Evolutionary conservation across 2,888 invertebrate genomes (phyloP), one percentile per base, ranked within the genome.

Genomic region (Sarcophaga variegata): DNA sequence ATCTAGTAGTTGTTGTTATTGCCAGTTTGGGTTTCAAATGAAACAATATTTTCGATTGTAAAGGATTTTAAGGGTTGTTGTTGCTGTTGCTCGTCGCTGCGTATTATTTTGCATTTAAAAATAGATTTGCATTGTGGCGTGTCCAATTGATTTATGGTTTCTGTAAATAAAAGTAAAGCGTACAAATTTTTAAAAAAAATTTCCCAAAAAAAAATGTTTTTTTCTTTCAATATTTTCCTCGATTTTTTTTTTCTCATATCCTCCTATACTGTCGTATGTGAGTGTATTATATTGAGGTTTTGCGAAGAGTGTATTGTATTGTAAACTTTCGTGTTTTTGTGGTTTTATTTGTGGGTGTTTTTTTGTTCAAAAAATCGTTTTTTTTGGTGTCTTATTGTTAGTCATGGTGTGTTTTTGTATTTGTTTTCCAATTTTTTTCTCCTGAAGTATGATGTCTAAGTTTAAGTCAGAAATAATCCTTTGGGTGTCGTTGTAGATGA

Each of bases 61-160:
- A 79, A 78, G 72, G 83, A 81, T 69, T 63, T 71, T 78, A 62
- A 81, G 81, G 81, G 84, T 80, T 80, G 84, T 11, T 81, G 85
- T 69, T 78, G 70, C 37, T 64, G 67, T 75, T 69, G 22, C 49
- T 49, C 25, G 49, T 49, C 70, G 70, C 54, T 59, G 78, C 90
- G 89, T 92, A 93, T 93, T 93, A 93, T 92, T 92, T 92, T 90
- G 93, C 92, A 92, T 92, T 93, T 93, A 93, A 93, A 93, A 92
- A 92, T 92, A 92, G 93, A 93, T 93, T 93, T 93, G 91, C 91
- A 91, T 92, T 91, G 89, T 88, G 91, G 92, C 92, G 92, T 92
- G 92, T 91, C 92, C 91, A 92, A 92, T 93, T 93, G 93, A 93
- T 93, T 93, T 93, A 93, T 93, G 93, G 90, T 90, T 92, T 92